Percentiles rank a stretch among this genome's conserved stretches.
These are phyloP conservation scores for Aphelinus certus DNA, from an alignment of 1,140 invertebrate species.

Conservation along the genomic window DNA sequence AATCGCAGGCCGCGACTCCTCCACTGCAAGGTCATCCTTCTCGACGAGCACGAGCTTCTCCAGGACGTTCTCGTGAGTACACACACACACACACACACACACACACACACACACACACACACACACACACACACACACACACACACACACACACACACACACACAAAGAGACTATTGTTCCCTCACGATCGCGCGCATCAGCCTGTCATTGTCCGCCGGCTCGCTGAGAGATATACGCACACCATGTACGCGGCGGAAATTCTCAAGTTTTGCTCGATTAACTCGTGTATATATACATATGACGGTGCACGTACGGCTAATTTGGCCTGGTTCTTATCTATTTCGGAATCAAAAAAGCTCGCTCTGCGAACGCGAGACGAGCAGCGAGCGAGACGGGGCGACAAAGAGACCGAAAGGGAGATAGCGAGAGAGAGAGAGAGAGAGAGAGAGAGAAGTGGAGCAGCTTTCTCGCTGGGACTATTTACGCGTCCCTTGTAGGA, in stretches of 20 bases:
- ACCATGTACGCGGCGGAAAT: no score
- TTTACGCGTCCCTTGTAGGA: slow-evolving; percentile 10
- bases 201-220: no score
- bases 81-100: background rate
- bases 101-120: no score
- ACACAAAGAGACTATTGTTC: no score
- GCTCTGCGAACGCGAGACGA: no score
- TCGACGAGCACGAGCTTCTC: slow-evolving; percentile 72
- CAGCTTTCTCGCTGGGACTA: background rate
- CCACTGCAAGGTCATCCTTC: slow-evolving; percentile 72
- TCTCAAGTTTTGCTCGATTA: no score
- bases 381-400: no score
- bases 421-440: background rate
- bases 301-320: background rate
- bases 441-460: background rate
- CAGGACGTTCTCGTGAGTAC: slow-evolving; percentile 71
- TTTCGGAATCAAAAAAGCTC: slow-evolving; percentile 17
- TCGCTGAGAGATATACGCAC: no score
- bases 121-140: no score
- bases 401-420: background rate
- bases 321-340: slow-evolving; percentile 22
- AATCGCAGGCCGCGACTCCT: slow-evolving; percentile 70
- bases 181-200: no score
- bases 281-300: no score
- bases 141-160: no score